Evolutionary conservation across 2,797 vertebrate species (phyloP).

Genomic region (Aselliscus stoliczkanus): DNA sequence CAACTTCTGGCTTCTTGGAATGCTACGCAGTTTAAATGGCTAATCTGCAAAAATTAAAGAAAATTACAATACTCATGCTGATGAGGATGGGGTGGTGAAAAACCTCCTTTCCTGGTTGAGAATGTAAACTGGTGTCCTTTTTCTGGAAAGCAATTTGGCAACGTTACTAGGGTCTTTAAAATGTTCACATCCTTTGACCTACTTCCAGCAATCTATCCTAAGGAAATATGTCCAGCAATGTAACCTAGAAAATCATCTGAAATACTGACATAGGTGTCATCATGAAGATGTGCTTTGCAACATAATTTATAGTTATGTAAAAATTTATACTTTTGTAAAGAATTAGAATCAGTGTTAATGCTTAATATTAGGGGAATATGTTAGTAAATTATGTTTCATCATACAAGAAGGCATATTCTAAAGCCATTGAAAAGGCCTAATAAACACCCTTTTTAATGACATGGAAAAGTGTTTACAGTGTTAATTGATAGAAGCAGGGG

Average conservation of each 20-base stretch:
- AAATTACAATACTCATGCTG: background rate
- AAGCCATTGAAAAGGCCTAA: background rate
- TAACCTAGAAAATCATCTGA: background rate
- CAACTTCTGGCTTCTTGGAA: background rate
- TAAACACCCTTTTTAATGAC: background rate
- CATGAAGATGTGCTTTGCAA: background rate
- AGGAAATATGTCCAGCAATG: background rate
- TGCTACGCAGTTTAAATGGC: background rate
- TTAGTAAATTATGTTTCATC: background rate
- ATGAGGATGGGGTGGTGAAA: background rate
- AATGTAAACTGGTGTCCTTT: background rate
- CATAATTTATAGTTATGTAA: background rate
- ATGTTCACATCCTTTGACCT: background rate
- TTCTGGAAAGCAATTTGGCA: constrained; percentile 5
- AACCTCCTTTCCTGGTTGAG: background rate
- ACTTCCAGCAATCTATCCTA: background rate
- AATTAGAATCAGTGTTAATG: background rate
- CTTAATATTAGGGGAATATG: background rate
- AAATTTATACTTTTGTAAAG: background rate
- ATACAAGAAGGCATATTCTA: background rate
- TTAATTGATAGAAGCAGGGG: background rate
- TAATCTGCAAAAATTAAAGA: background rate
- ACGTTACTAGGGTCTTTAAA: background rate
- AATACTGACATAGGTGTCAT: background rate
- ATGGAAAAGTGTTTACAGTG: background rate